A percentile compares a stretch with the other conserved stretches of the same genome.
Evolutionary conservation across 2,888 invertebrate genomes (phyloP).

Genomic region (Tridacna crocea): DNA sequence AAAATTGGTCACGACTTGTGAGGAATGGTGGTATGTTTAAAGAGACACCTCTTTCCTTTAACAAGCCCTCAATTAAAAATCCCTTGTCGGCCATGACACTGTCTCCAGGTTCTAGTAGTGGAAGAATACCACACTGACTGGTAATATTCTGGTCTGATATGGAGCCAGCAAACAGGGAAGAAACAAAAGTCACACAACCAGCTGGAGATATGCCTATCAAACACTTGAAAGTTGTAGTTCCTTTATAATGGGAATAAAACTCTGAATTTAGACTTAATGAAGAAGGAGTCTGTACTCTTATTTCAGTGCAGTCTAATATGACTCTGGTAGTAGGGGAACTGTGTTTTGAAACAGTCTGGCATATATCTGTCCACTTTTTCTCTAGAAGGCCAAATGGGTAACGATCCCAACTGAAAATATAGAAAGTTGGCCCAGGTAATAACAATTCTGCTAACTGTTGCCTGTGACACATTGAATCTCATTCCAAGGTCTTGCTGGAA

Average conservation of each 20-base stretch:
- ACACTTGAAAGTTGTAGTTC: too few species aligned
- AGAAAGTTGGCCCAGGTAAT: constrained; percentile 45
- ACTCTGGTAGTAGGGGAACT: constrained; percentile 35
- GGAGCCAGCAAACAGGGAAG: constrained; percentile 40
- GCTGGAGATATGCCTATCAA: constrained; percentile 44
- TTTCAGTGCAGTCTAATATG: constrained; percentile 57
- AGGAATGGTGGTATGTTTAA: constrained; percentile 45
- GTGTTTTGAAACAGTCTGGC: constrained; percentile 40
- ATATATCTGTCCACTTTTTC: constrained; percentile 25
- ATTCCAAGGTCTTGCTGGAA: constrained; percentile 30
- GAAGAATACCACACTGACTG: constrained; percentile 28
- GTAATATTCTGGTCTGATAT: constrained; percentile 46
- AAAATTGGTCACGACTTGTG: constrained; percentile 4
- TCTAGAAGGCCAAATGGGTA: constrained; percentile 32
- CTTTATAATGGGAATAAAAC: constrained; percentile 55
- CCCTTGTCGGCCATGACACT: constrained; percentile 57
- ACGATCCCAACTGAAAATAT: constrained; percentile 30
- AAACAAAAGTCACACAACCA: constrained; percentile 48
- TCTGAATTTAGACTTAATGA: constrained; percentile 48
- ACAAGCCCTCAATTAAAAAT: constrained; percentile 35
- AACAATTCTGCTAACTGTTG: constrained; percentile 38
- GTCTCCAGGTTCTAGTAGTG: constrained; percentile 48
- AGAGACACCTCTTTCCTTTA: constrained; percentile 7
- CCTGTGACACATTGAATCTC: constrained; percentile 34
- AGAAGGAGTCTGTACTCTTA: constrained; percentile 45